Percentiles rank a stretch among this genome's conserved stretches.
These are phyloP conservation scores for Dorcus hopei DNA, from an alignment of 2,888 invertebrate species.

Conservation along the genomic window DNA sequence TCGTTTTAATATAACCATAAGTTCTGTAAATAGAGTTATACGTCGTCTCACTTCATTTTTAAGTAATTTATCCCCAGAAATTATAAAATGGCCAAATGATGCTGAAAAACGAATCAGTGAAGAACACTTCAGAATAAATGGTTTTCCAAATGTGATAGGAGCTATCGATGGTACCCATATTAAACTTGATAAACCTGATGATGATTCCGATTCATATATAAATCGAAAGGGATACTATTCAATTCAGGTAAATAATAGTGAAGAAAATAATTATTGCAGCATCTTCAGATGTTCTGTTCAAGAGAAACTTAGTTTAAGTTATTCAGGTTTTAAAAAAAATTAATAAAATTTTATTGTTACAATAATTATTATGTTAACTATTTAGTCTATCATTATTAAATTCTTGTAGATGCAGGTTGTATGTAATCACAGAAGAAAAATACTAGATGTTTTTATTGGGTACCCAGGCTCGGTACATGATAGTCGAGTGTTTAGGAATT, in stretches of 20 bases:
- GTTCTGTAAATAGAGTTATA: slow-evolving; percentile 11
- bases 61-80: slow-evolving; percentile 14
- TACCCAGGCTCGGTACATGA: slow-evolving; percentile 14
- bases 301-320: too few relatives aligned
- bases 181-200: slow-evolving; percentile 5
- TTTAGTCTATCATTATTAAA: neutral
- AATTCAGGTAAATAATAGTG: slow-evolving; percentile 9
- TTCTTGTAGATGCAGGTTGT: slow-evolving; percentile 8
- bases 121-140: slow-evolving; percentile 9
- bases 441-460: slow-evolving; percentile 10
- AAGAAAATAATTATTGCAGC: too few relatives aligned
- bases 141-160: slow-evolving; percentile 1
- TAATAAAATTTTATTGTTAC: too few relatives aligned
- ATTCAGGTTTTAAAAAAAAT: too few relatives aligned
- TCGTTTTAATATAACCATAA: slow-evolving; percentile 18
- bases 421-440: slow-evolving; percentile 9
- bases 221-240: slow-evolving; percentile 9
- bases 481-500: slow-evolving; percentile 1
- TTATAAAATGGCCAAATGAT: slow-evolving; percentile 17
- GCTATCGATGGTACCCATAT: slow-evolving; percentile 14
- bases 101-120: slow-evolving; percentile 11
- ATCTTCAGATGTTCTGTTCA: too few relatives aligned
- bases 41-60: slow-evolving; percentile 8
- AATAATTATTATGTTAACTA: too few relatives aligned
- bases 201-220: slow-evolving; percentile 4